Evolutionary conservation across 2,888 invertebrate genomes (phyloP).

Genomic region (Tipula confusa): DNA sequence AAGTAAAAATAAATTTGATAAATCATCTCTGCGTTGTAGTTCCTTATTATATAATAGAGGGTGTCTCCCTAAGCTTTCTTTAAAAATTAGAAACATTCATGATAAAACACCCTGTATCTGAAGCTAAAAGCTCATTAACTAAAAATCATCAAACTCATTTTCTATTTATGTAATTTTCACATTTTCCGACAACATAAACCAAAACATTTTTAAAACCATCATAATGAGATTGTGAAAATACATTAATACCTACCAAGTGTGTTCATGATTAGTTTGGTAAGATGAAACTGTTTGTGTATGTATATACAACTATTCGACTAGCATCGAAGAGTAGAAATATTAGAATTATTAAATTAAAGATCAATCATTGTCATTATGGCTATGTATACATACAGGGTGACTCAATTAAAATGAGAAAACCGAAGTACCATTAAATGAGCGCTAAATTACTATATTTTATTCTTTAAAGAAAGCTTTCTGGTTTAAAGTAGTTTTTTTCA

Average conservation of each 20-base stretch:
- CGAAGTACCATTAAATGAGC: too few relatives aligned
- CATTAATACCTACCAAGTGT: not conserved
- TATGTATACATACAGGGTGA: too few relatives aligned
- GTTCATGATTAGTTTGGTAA: not conserved
- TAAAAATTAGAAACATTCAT: too few relatives aligned
- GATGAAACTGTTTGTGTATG: not conserved
- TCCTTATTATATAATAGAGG: too few relatives aligned
- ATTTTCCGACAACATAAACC: not conserved
- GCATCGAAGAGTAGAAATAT: not conserved
- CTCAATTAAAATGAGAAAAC: too few relatives aligned
- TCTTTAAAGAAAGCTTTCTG: too few relatives aligned
- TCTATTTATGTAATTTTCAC: not conserved
- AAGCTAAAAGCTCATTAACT: not conserved
- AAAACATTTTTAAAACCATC: not conserved
- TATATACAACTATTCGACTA: not conserved
- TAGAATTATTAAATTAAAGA: not conserved
- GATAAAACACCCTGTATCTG: not conserved
- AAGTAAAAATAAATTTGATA: not conserved
- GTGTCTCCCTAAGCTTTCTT: too few relatives aligned
- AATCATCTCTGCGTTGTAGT: not conserved
- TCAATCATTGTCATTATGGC: not conserved
- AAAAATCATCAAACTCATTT: not conserved
- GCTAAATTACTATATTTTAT: too few relatives aligned
- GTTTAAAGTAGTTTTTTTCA: too few relatives aligned
- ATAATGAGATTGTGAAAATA: not conserved